Evolutionary conservation across 2,113 vertebrate species (phyloP).

Genomic region (Ibidorhyncha struthersii): DNA sequence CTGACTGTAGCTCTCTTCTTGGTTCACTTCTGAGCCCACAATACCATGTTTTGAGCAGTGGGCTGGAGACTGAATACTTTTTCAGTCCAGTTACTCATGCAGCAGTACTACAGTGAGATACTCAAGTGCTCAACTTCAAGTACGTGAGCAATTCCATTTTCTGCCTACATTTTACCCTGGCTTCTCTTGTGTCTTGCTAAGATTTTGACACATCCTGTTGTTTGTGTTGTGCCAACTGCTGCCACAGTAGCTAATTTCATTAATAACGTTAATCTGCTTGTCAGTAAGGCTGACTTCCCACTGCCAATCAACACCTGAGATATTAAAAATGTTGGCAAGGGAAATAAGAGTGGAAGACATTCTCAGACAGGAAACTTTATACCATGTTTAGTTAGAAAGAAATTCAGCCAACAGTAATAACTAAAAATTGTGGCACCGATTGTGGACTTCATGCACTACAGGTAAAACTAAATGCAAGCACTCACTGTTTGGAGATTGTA

Average conservation of each 20-base stretch:
- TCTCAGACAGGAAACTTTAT: background rate
- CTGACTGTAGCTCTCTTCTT: background rate
- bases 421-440: background rate
- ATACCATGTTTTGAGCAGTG: background rate
- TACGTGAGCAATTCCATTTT: background rate
- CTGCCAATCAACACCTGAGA: background rate
- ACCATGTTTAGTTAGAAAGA: background rate
- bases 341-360: background rate
- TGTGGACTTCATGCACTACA: background rate
- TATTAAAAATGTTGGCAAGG: background rate
- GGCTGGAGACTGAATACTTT: background rate
- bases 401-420: background rate
- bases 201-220: background rate
- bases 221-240: background rate
- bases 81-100: background rate
- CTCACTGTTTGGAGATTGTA: background rate
- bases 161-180: background rate
- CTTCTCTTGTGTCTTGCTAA: background rate
- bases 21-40: background rate
- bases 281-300: background rate
- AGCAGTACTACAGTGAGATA: background rate
- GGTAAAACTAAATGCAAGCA: background rate
- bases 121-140: background rate
- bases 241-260: background rate
- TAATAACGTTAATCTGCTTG: background rate